Evolutionary conservation across 1,140 invertebrate species (phyloP), one percentile per base, ranked within the genome.

Genomic region (Cecropterus lyciades): DNA sequence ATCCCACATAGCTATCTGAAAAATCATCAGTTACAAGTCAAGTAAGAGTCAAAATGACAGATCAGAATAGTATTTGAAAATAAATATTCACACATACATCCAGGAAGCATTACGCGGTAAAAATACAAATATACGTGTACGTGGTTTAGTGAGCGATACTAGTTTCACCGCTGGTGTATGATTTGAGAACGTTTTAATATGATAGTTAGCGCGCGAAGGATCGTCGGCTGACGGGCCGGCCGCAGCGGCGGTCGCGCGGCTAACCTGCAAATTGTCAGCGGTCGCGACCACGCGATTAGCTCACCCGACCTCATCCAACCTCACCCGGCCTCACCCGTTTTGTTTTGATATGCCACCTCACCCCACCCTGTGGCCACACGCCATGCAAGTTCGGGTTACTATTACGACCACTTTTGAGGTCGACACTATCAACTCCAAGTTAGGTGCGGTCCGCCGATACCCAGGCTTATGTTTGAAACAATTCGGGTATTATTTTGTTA

Each of bases 201-300:
- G 45, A 49, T 59, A 59, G 56, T 59, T 60, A 60, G 43, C 20
- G 43, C 20, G 57, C 57, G 57, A 60, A 49, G 57, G 57, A 60
- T 60, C 56, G 56, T 46, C 43, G 45, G 43, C 52, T 66, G 67
- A 63, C 64, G 60, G 73, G 69, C 40, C 71, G 63, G 71, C 79
- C 67, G 72, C 75, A 70, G 72, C 59, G 56, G 78, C 78, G 80
- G 84, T 83, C 72, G 52, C 73, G 84, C 73, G 81, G 82, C 70
- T 81, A 85, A 85, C 82, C 82, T 82, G 80, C 73, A 73, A 87
- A 85, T 84, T 82, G 80, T 80, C 73, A 77, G 79, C 69, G 66
- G 59, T 57, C 75, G 73, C 73, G 75, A 77, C 79, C 82, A 66
- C 77, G 78, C 72, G 83, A 88, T 88, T 86, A 86, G 80, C 73